A percentile compares a stretch with the other conserved stretches of the same genome.
Evolutionary conservation across 1,140 invertebrate species (phyloP).

Genomic region (Drosophila novamexicana): DNA sequence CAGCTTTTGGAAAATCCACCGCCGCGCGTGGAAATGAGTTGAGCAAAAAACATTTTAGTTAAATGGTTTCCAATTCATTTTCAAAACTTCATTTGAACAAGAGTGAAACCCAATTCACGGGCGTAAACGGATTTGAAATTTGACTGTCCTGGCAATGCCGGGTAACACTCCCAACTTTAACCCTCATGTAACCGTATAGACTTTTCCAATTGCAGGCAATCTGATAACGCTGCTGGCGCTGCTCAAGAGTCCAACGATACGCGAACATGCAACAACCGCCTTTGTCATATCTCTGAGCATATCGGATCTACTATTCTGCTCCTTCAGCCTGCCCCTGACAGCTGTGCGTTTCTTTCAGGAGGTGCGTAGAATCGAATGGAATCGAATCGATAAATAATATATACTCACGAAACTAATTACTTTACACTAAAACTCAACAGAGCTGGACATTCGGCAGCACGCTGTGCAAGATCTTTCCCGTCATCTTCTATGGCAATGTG

Average conservation of each 20-base stretch:
- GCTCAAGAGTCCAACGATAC: slow-evolving; percentile 89
- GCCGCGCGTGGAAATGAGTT: too few species aligned
- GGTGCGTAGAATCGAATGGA: slow-evolving; percentile 57
- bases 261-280: slow-evolving; percentile 93
- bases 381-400: neutral
- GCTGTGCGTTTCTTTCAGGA: slow-evolving; percentile 92
- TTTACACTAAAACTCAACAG: slow-evolving; percentile 28
- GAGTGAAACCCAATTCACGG: too few species aligned
- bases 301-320: slow-evolving; percentile 94
- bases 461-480: slow-evolving; percentile 93
- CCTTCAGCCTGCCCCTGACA: slow-evolving; percentile 93
- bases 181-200: neutral
- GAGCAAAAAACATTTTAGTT: too few species aligned
- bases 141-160: too few species aligned
- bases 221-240: slow-evolving; percentile 91
- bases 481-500: slow-evolving; percentile 95
- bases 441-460: slow-evolving; percentile 92
- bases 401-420: neutral
- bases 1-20: too few species aligned
- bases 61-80: too few species aligned
- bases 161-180: too few species aligned
- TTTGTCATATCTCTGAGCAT: slow-evolving; percentile 94
- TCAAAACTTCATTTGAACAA: too few species aligned
- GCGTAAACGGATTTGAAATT: too few species aligned
- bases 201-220: slow-evolving; percentile 87